phyloP scores from a whole-genome alignment of 2,888 invertebrate species.

The Melanophora roralis region DNA sequence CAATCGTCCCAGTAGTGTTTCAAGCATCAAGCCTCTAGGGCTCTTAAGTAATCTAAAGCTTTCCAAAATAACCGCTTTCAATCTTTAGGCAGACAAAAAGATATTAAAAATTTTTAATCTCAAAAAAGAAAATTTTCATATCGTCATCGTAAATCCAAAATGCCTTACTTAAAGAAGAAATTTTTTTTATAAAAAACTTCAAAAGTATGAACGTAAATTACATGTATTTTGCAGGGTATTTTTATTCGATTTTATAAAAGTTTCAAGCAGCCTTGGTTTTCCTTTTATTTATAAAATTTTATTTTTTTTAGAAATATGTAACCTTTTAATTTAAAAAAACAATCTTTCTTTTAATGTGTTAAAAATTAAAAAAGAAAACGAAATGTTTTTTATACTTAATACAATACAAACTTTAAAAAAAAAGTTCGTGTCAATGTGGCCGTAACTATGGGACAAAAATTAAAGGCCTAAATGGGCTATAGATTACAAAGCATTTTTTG shows the following conservation, averaged over 20 bases:
- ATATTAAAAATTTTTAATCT: too few species aligned
- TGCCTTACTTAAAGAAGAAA: too few species aligned
- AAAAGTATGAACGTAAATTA: too few species aligned
- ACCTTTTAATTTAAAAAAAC: not conserved
- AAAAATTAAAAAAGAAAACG: not conserved
- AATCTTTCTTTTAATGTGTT: not conserved
- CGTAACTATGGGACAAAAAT: conserved; percentile 31
- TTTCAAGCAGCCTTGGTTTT: not conserved
- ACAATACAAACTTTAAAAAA: conserved; percentile 36
- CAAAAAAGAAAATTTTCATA: too few species aligned
- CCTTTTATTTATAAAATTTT: not conserved
- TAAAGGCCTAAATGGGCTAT: conserved; percentile 25
- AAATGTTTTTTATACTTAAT: conserved; percentile 35
- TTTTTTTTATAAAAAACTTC: too few species aligned
- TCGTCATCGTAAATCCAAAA: too few species aligned
- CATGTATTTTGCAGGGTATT: too few species aligned
- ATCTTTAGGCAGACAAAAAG: too few species aligned
- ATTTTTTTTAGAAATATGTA: not conserved
- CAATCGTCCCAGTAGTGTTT: too few species aligned
- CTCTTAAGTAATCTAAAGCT: too few species aligned
- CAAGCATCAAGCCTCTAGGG: too few species aligned
- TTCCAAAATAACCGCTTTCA: too few species aligned
- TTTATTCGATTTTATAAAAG: conserved; percentile 5
- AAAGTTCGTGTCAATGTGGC: not conserved
- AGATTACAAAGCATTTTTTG: not conserved